Conservation (phyloP, 1,140 invertebrate genomes). For the Diuraphis noxia region DNA sequence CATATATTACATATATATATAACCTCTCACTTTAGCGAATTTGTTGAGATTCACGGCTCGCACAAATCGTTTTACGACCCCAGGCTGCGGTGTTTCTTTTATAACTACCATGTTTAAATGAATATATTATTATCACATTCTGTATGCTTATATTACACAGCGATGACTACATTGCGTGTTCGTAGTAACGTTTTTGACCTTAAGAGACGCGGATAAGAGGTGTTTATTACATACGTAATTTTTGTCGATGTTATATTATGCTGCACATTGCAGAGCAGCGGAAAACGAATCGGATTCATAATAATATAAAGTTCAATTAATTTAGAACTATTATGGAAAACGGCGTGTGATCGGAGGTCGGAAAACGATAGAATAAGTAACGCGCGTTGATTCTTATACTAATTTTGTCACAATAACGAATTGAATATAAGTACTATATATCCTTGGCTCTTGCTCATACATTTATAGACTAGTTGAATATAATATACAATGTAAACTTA, state of each 20-base stretch:
- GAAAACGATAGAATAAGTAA: neutral
- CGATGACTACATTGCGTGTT: neutral
- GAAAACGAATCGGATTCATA: neutral
- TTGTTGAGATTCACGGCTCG: neutral
- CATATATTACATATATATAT: neutral
- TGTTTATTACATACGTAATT: neutral
- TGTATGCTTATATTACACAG: neutral
- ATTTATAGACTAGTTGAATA: neutral
- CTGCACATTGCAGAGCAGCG: neutral
- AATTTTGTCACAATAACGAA: neutral
- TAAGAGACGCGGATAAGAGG: neutral
- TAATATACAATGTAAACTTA: neutral
- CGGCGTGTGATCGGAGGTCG: neutral
- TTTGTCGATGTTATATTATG: neutral
- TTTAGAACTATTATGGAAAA: neutral
- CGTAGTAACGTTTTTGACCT: slow-evolving; percentile 14
- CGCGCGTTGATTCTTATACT: neutral
- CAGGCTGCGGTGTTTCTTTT: neutral
- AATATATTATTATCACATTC: neutral
- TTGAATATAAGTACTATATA: neutral
- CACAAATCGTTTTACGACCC: slow-evolving; percentile 2
- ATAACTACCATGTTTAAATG: neutral
- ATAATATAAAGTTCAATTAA: neutral
- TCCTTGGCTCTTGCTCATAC: no score
- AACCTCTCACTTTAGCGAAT: slow-evolving; percentile 22